A percentile compares a stretch with the other conserved stretches of the same genome.
These are phyloP conservation scores for Erpornis zantholeuca DNA, from an alignment of 2,113 vertebrate genomes.

Conservation along the genomic window DNA sequence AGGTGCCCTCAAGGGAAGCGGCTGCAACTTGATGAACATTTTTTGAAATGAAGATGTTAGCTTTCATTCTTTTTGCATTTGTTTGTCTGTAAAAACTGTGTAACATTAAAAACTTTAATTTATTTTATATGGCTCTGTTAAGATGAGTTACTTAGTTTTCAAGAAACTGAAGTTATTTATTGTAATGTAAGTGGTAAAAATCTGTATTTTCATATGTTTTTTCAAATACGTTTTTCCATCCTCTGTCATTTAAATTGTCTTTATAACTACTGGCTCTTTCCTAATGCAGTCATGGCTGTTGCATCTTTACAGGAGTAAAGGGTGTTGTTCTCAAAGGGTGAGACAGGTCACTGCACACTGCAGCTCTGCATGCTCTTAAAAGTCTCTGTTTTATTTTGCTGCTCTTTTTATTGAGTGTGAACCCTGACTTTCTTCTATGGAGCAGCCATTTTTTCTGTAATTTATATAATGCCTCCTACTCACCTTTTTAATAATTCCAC, in stretches of 20 bases:
- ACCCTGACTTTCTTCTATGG: background rate
- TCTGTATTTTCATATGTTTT: background rate
- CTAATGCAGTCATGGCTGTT: background rate
- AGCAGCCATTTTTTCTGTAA: background rate
- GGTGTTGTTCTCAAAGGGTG: conserved; percentile 8
- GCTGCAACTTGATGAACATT: background rate
- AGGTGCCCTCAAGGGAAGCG: background rate
- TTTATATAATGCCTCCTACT: background rate
- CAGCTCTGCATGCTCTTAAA: background rate
- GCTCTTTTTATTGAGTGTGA: background rate
- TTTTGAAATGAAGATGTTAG: background rate
- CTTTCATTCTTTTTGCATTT: background rate
- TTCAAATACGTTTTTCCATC: background rate
- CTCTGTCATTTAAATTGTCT: background rate
- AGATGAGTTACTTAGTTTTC: background rate
- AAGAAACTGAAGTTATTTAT: background rate
- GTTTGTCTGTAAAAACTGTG: background rate
- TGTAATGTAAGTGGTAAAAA: background rate
- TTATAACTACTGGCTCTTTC: background rate
- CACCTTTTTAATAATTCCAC: background rate
- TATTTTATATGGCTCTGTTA: background rate
- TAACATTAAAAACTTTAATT: background rate
- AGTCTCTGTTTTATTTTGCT: background rate
- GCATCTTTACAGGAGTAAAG: background rate
- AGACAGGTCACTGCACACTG: background rate